Base-by-base conservation (phyloP, 2,888 invertebrate species). In the Apomyelois bistriatella region DNA sequence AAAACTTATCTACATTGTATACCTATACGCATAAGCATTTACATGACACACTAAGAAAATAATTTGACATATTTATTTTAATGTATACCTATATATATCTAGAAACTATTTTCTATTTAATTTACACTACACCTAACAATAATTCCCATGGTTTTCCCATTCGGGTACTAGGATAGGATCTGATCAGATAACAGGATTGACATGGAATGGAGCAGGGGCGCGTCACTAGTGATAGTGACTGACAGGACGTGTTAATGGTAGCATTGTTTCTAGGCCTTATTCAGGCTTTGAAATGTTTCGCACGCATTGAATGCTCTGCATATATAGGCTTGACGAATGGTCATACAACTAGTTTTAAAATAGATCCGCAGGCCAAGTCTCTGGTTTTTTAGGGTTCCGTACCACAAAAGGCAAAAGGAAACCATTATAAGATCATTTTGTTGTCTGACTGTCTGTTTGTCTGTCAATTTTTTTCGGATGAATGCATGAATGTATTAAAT, bases 151-250 rank as follows among this genome's bases (percentile, higher is more conserved):
- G 41, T 41, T 41, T 12, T 41, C 10, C 17, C 17, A 41, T 17
- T 17, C 17, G 17, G 15, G 40, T 5, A 40, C 40, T 41, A 41
- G 41, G 41, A 41, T 41, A 41, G 10, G 17, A 41, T 41, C 41
- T 17, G 41, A 41, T 41, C 41, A 10, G 41, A 41, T 41, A 41
- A n/a, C 17, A 9, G 17, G 41, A 41, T 41, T 41, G 41, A 41
- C 41, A 41, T 17, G 41, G 41, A 41, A 41, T 41, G 41, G 41
- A 41, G 41, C 17, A 9, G 41, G 41, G 17, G 17, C 10, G 2
- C 16, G 12, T 37, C 37, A 37, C 37, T 12, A 10, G 41, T 16
- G 41, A 15, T 12, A 10, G 41, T 16, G 41, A 38, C 15, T 41
- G 41, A 41, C 17, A n/a, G 17, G 16, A 17, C 41, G 17, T 41